A percentile compares a stretch with the other conserved stretches of the same genome.
phyloP scores from a whole-genome alignment of 2,888 invertebrate genomes.

The Phasia obesa region DNA sequence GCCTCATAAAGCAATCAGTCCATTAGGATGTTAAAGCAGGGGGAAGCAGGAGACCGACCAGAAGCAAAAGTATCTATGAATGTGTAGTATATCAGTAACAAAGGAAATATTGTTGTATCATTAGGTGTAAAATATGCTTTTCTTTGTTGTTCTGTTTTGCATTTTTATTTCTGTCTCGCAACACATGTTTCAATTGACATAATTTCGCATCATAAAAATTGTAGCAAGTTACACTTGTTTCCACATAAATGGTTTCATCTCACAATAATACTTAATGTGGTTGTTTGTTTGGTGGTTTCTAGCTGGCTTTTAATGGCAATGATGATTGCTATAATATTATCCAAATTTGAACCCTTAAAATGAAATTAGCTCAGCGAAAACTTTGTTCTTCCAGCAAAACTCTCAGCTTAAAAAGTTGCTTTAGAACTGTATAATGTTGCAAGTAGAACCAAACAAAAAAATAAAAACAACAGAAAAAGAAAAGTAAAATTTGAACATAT shows the following conservation, averaged over 20 bases:
- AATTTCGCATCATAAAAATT: constrained; percentile 76
- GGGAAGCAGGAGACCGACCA: constrained; percentile 1
- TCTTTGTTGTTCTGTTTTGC: constrained; percentile 64
- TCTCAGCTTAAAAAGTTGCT: constrained; percentile 37
- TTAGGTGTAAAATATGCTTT: constrained; percentile 74
- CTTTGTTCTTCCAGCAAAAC: constrained; percentile 41
- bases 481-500: constrained; percentile 60
- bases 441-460: neutral
- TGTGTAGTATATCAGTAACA: constrained; percentile 16
- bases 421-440: constrained; percentile 12
- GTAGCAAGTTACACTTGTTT: constrained; percentile 56
- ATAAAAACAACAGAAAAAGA: neutral
- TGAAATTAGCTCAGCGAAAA: constrained; percentile 17
- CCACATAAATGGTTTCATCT: constrained; percentile 47
- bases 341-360: constrained; percentile 54
- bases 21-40: constrained; percentile 73
- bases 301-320: constrained; percentile 58
- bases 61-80: constrained; percentile 33
- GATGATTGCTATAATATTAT: constrained; percentile 60
- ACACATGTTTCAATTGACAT: constrained; percentile 82
- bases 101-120: constrained; percentile 67
- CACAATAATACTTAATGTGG: constrained; percentile 34
- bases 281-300: constrained; percentile 64
- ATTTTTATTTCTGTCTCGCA: constrained; percentile 72
- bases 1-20: constrained; percentile 81